Conservation (phyloP, 92 coral and sea anemone species). For the Parazoanthus darwini region DNA sequence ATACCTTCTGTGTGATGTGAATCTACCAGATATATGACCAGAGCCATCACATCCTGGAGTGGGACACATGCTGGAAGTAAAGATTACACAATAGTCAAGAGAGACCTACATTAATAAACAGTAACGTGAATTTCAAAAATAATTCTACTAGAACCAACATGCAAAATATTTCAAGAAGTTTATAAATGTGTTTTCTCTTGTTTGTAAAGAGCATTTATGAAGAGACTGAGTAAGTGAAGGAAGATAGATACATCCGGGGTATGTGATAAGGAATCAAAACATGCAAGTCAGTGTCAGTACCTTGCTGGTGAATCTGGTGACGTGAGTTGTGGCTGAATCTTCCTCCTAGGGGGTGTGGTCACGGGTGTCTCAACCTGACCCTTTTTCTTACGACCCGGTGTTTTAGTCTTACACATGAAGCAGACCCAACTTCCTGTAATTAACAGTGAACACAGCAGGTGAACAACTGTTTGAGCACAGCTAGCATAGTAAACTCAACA, state of each 20-base stretch:
- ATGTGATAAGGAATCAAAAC: too few species aligned
- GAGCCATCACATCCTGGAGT: conserved; percentile 98
- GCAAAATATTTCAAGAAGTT: too few species aligned
- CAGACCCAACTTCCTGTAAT: conserved; percentile 93
- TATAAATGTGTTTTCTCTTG: too few species aligned
- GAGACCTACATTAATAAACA: too few species aligned
- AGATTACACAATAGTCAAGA: conserved; percentile 1
- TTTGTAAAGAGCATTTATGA: too few species aligned
- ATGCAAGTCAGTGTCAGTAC: neutral
- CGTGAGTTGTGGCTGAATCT: conserved; percentile 81
- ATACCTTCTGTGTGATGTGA: conserved; percentile 92
- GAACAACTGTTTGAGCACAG: neutral
- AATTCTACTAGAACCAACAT: too few species aligned
- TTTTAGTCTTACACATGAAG: conserved; percentile 86
- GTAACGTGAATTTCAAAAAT: too few species aligned
- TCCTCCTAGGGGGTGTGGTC: conserved; percentile 95
- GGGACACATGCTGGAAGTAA: conserved; percentile 68
- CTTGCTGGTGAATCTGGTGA: conserved; percentile 44
- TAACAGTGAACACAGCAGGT: neutral
- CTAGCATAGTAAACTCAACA: too few species aligned
- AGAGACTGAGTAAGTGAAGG: too few species aligned
- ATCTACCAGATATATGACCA: conserved; percentile 89
- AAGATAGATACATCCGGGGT: too few species aligned
- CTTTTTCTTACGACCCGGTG: conserved; percentile 88
- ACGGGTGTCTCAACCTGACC: conserved; percentile 85